These are phyloP conservation scores for Gastrophryne carolinensis DNA, from an alignment of 2,797 vertebrate species.

Conservation along the genomic window DNA sequence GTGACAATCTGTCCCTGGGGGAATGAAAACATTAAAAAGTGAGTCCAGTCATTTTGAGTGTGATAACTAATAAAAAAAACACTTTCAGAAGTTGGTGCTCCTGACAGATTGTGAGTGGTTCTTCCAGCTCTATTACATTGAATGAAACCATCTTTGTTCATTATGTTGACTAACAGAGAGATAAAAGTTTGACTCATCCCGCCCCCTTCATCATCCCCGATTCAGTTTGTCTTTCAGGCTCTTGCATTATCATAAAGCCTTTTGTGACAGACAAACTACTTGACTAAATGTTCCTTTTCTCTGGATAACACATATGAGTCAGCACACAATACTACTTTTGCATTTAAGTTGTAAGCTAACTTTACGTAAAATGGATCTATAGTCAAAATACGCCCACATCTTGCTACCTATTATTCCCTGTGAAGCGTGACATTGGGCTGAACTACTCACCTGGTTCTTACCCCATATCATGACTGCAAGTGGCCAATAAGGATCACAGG, in stretches of 20 bases:
- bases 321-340: background rate
- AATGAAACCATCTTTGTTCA: conserved; percentile 19
- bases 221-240: background rate
- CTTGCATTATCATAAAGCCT: background rate
- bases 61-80: background rate
- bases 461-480: no score
- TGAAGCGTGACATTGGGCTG: no score
- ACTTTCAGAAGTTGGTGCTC: background rate
- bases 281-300: background rate
- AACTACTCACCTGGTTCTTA: no score
- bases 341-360: background rate
- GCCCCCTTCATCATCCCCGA: background rate
- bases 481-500: no score
- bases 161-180: background rate
- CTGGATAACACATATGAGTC: background rate
- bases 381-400: no score
- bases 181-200: conserved; percentile 34
- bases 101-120: conserved; percentile 25
- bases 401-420: no score
- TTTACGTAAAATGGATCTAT: background rate
- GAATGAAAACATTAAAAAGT: no score
- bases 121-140: conserved; percentile 28
- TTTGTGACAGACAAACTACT: conserved; percentile 7
- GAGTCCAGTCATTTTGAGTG: no score
- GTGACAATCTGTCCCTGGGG: no score